phyloP scores from a whole-genome alignment of 2,113 vertebrate genomes.

The Takifugu bimaculatus region DNA sequence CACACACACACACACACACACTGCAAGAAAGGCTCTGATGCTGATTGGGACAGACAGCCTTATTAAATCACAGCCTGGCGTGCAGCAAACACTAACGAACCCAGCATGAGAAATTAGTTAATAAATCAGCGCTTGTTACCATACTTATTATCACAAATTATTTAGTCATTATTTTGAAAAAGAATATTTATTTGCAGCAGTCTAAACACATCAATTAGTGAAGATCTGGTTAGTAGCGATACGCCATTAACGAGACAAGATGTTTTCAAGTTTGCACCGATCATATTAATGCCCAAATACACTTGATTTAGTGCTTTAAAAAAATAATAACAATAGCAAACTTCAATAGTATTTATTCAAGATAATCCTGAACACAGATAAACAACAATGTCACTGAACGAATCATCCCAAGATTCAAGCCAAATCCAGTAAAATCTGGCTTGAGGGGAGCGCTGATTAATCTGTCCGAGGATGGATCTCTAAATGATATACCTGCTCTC shows the following conservation, averaged over 20 bases:
- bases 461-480: slow-evolving; percentile 44
- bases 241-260: slow-evolving; percentile 11
- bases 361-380: slow-evolving; percentile 26
- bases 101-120: slow-evolving; percentile 57
- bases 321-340: too few relatives aligned
- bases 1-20: background rate
- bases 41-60: slow-evolving; percentile 67
- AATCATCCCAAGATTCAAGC: slow-evolving; percentile 41
- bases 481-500: slow-evolving; percentile 46
- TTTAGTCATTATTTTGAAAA: slow-evolving; percentile 64
- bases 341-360: background rate
- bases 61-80: slow-evolving; percentile 65
- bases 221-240: slow-evolving; percentile 41
- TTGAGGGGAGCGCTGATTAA: slow-evolving; percentile 50
- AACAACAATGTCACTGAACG: slow-evolving; percentile 39
- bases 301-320: too few relatives aligned
- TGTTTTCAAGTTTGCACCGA: background rate
- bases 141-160: slow-evolving; percentile 67
- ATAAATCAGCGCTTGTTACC: slow-evolving; percentile 65
- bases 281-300: background rate
- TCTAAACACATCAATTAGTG: slow-evolving; percentile 58
- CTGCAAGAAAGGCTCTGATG: slow-evolving; percentile 52
- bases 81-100: slow-evolving; percentile 56
- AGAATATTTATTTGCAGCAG: slow-evolving; percentile 55
- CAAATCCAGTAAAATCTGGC: slow-evolving; percentile 43